Percentiles rank a stretch among this genome's conserved stretches.
phyloP scores from a whole-genome alignment of 2,113 vertebrate species.

The Vombatus ursinus region DNA sequence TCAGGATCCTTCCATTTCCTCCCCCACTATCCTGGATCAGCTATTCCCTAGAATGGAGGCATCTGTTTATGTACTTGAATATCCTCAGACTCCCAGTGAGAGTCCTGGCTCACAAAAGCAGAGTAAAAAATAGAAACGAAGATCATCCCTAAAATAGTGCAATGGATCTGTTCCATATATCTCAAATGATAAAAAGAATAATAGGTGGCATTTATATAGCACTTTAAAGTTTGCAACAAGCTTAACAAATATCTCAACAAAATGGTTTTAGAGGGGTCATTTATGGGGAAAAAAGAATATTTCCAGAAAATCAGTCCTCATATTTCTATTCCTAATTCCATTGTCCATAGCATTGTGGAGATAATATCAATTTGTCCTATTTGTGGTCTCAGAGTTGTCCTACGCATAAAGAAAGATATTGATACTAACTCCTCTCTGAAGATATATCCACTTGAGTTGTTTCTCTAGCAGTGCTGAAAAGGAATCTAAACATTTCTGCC shows the following conservation, averaged over 20 bases:
- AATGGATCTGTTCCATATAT: not conserved
- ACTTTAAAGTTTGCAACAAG: not conserved
- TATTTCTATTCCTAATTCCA: not conserved
- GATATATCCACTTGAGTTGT: not conserved
- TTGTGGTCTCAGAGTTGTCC: not conserved
- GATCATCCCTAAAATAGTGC: not conserved
- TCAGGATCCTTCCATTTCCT: not conserved
- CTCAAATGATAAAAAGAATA: not conserved
- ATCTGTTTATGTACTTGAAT: constrained; percentile 43
- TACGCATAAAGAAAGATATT: not conserved
- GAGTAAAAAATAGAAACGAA: not conserved
- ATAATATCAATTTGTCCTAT: not conserved
- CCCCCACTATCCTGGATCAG: constrained; percentile 23
- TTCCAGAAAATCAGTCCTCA: not conserved
- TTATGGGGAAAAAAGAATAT: not conserved
- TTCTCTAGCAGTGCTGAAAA: not conserved
- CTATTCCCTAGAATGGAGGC: not conserved
- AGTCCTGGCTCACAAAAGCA: constrained; percentile 9
- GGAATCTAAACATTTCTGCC: not conserved
- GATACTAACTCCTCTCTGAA: not conserved
- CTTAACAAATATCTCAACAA: not conserved
- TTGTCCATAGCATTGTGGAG: not conserved
- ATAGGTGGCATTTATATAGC: not conserved
- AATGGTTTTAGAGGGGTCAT: not conserved
- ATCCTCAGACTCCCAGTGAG: constrained; percentile 13